Evolutionary conservation across 2,113 vertebrate genomes (phyloP).

Genomic region (Nyctibius bracteatus): DNA sequence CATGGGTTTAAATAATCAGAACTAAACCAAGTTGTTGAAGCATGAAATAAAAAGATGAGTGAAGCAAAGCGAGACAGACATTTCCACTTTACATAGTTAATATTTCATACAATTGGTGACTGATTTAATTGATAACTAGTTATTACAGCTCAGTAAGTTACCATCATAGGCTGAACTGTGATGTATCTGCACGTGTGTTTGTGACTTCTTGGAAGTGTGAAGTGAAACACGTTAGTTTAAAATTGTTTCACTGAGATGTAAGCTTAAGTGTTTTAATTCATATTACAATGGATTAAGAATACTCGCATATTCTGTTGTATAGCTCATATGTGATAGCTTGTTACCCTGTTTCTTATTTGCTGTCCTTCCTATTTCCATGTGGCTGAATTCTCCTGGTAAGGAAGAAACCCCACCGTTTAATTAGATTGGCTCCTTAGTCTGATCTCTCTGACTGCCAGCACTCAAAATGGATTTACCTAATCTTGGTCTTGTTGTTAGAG

Average conservation of each 20-base stretch:
- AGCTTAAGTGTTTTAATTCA: not conserved
- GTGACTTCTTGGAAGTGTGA: not conserved
- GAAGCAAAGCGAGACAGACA: not conserved
- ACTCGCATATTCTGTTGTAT: not conserved
- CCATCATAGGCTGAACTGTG: not conserved
- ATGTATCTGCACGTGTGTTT: not conserved
- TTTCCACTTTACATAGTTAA: not conserved
- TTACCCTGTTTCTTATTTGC: not conserved
- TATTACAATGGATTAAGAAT: not conserved
- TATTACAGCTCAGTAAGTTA: not conserved
- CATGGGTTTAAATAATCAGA: not conserved
- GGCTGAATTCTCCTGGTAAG: not conserved
- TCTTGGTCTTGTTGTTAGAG: not conserved
- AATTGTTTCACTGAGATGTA: not conserved
- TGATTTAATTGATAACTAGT: not conserved
- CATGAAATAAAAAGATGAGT: not conserved
- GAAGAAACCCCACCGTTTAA: not conserved
- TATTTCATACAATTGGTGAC: not conserved
- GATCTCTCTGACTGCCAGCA: not conserved
- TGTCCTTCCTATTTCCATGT: accelerated
- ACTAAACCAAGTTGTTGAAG: not conserved
- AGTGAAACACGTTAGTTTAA: not conserved
- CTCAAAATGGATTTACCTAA: not conserved
- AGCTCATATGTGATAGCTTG: not conserved
- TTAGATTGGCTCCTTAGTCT: not conserved